These are phyloP conservation scores for Lucifuga dentata DNA, from an alignment of 2,113 vertebrate genomes.

Conservation along the genomic window DNA sequence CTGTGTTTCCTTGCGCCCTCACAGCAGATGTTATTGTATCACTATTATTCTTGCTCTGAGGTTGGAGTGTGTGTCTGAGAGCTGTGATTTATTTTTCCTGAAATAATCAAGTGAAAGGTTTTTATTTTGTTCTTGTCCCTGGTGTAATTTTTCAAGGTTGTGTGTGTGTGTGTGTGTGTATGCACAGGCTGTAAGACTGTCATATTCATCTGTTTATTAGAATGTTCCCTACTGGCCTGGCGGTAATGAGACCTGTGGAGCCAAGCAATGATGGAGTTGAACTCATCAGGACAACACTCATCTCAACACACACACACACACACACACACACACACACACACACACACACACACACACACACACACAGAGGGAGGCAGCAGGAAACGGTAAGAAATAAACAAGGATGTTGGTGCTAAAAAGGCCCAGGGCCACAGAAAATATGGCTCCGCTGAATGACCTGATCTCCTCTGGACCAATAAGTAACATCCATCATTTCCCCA, in stretches of 20 bases:
- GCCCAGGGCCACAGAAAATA: constrained; percentile 3
- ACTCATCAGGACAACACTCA: constrained; percentile 55
- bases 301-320: constrained; percentile 16
- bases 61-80: constrained; percentile 51
- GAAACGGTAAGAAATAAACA: neutral
- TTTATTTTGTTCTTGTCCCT: constrained; percentile 65
- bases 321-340: neutral
- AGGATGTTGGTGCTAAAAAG: neutral
- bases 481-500: neutral
- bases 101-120: constrained; percentile 75
- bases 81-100: constrained; percentile 68
- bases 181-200: constrained; percentile 34
- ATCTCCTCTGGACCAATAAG: neutral
- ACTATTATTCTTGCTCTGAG: constrained; percentile 43
- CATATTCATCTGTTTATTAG: constrained; percentile 74
- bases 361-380: neutral
- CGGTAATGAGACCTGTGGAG: constrained; percentile 75
- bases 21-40: constrained; percentile 25
- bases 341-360: neutral
- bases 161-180: constrained; percentile 19
- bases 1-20: constrained; percentile 17
- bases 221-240: constrained; percentile 60
- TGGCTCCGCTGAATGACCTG: no score
- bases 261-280: constrained; percentile 62
- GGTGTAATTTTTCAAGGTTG: constrained; percentile 74